Evolutionary conservation across 1,140 invertebrate species (phyloP).

Genomic region (Dryas iulia): DNA sequence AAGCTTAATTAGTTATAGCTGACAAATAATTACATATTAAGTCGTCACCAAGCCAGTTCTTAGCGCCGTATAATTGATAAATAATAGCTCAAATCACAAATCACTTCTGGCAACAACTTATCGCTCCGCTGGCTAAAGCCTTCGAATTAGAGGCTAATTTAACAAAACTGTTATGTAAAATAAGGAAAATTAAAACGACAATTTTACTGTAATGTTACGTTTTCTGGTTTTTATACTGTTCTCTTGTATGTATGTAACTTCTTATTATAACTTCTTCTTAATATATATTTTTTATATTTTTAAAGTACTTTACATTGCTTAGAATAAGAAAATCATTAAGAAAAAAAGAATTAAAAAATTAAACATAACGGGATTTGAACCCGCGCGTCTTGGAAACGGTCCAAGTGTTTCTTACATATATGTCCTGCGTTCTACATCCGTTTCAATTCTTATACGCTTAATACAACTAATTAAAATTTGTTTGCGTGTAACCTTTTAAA

Average conservation of each 20-base stretch:
- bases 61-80: not conserved
- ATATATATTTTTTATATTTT: too few relatives aligned
- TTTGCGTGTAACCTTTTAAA: not conserved
- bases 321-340: too few relatives aligned
- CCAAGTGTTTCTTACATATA: too few relatives aligned
- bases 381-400: too few relatives aligned
- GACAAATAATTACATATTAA: not conserved
- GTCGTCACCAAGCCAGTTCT: not conserved
- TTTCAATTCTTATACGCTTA: too few relatives aligned
- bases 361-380: too few relatives aligned
- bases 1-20: not conserved
- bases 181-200: not conserved
- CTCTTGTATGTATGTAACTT: too few relatives aligned
- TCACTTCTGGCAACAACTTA: constrained; percentile 9
- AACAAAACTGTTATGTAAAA: constrained; percentile 16
- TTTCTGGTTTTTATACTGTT: not conserved
- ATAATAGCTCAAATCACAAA: constrained; percentile 8
- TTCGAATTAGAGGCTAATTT: constrained; percentile 13
- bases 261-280: too few relatives aligned
- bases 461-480: too few relatives aligned
- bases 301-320: too few relatives aligned
- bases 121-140: constrained; percentile 17
- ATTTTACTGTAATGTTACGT: not conserved
- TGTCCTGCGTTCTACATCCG: too few relatives aligned
- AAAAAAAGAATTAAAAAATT: too few relatives aligned